phyloP scores from a whole-genome alignment of 2,113 vertebrate species.

The Jacana jacana region DNA sequence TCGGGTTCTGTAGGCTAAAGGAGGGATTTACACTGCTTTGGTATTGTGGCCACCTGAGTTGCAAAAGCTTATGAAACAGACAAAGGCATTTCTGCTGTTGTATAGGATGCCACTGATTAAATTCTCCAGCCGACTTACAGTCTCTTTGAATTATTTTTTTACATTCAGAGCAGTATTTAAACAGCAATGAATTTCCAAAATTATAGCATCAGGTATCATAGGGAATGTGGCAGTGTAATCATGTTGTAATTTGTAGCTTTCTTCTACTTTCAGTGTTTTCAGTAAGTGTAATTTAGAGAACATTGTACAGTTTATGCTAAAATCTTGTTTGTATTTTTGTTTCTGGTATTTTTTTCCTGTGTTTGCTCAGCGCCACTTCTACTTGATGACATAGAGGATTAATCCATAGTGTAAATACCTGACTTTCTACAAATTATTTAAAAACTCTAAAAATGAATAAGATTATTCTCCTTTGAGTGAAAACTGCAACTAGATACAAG shows the following conservation, averaged over 20 bases:
- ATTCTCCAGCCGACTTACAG: background rate
- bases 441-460: background rate
- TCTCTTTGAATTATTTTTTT: background rate
- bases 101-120: background rate
- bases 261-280: background rate
- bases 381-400: background rate
- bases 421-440: background rate
- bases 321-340: background rate
- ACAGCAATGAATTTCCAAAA: background rate
- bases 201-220: background rate
- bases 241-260: background rate
- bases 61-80: background rate
- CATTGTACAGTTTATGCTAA: background rate
- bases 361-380: background rate
- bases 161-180: background rate
- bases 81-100: background rate
- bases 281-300: background rate
- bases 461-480: background rate
- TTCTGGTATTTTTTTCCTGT: background rate
- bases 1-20: background rate
- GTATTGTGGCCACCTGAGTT: background rate
- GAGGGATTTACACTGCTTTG: rapidly evolving
- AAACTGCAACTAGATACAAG: background rate
- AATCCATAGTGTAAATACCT: background rate
- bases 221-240: background rate